Conservation (phyloP, 2,888 invertebrate species). For the Acrocyrtus sp. region DNA sequence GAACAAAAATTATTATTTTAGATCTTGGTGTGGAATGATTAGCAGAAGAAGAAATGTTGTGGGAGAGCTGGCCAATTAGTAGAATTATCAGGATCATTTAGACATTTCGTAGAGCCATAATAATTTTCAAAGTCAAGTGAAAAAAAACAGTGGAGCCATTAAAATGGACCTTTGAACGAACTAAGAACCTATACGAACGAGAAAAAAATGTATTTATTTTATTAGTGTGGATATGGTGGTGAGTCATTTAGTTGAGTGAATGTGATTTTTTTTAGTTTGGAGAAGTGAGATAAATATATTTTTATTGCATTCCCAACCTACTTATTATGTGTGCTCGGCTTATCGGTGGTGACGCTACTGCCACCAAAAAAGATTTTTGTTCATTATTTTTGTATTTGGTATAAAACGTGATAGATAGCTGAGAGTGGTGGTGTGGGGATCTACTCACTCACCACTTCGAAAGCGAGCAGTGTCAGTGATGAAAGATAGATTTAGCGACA, state of each 20-base stretch:
- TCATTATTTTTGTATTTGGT: too few relatives aligned
- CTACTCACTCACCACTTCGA: conserved; percentile 15
- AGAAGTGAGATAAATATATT: neutral
- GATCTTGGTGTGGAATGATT: neutral
- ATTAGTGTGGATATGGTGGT: neutral
- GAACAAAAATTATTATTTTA: too few relatives aligned
- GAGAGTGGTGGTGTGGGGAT: conserved; percentile 20
- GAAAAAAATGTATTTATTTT: too few relatives aligned
- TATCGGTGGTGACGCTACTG: too few relatives aligned
- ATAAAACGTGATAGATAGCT: too few relatives aligned
- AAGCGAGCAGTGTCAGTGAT: conserved; percentile 49
- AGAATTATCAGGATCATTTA: too few relatives aligned
- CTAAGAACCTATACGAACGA: too few relatives aligned
- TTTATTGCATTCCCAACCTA: neutral
- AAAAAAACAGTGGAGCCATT: too few relatives aligned
- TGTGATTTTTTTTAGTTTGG: neutral
- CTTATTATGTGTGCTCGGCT: too few relatives aligned
- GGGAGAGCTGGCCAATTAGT: neutral
- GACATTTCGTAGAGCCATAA: too few relatives aligned
- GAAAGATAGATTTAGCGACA: conserved; percentile 59
- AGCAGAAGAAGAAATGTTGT: neutral
- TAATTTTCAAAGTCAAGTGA: too few relatives aligned
- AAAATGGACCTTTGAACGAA: neutral
- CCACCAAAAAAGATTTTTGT: too few relatives aligned
- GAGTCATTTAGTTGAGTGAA: neutral